A percentile compares a stretch with the other conserved stretches of the same genome.
Conservation (phyloP, 2,888 invertebrate species). For the Aleiodes testaceus region DNA sequence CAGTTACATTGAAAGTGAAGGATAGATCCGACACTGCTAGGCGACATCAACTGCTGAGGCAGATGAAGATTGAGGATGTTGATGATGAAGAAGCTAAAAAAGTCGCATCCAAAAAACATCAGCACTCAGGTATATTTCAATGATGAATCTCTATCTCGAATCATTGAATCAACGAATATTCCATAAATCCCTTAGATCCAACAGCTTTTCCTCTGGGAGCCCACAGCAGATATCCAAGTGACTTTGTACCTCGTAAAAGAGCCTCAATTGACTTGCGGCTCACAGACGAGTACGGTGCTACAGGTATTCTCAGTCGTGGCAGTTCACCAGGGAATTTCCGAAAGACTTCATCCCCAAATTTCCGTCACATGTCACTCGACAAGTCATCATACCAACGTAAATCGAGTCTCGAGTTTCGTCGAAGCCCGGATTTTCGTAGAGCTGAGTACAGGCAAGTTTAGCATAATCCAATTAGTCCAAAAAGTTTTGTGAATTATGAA, state of each 20-base stretch:
- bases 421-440: constrained; percentile 68
- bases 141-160: too few relatives aligned
- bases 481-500: too few relatives aligned
- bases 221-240: constrained; percentile 67
- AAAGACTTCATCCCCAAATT: constrained; percentile 66
- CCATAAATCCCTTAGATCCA: constrained; percentile 36
- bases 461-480: not conserved
- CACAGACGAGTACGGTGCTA: constrained; percentile 59
- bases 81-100: constrained; percentile 71
- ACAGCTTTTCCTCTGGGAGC: constrained; percentile 55
- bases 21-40: constrained; percentile 82
- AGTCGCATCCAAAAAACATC: constrained; percentile 47
- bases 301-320: constrained; percentile 57
- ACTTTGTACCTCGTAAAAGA: constrained; percentile 67
- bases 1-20: constrained; percentile 77
- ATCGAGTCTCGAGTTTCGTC: constrained; percentile 67
- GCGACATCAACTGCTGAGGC: constrained; percentile 83
- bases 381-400: constrained; percentile 65
- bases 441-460: constrained; percentile 63
- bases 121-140: constrained; percentile 48
- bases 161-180: too few relatives aligned
- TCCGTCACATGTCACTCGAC: constrained; percentile 70
- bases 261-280: constrained; percentile 67
- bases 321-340: constrained; percentile 68
- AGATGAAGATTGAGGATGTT: constrained; percentile 84